phyloP scores from a whole-genome alignment of 2,113 vertebrate genomes.

The Aphelocoma coerulescens region DNA sequence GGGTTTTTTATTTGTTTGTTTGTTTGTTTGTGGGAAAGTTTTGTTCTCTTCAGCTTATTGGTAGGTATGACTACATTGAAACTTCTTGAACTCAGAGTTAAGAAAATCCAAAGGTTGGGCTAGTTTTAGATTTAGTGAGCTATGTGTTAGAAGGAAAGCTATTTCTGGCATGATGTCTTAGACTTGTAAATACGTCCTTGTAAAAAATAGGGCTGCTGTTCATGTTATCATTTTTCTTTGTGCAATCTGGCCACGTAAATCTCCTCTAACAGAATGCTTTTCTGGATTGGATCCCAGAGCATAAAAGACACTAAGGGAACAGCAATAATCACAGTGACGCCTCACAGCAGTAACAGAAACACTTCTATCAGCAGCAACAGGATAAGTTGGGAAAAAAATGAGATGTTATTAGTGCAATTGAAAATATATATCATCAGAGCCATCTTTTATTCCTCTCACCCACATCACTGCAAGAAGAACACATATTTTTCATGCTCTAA shows the following conservation, averaged over 20 bases:
- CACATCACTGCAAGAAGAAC: neutral
- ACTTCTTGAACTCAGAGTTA: neutral
- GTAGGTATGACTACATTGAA: neutral
- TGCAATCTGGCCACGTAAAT: slow-evolving; percentile 47
- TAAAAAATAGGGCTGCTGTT: slow-evolving; percentile 4
- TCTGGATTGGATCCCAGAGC: slow-evolving; percentile 59
- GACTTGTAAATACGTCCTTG: slow-evolving; percentile 26
- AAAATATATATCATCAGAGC: neutral
- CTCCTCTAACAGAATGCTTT: slow-evolving; percentile 35
- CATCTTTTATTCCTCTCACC: slow-evolving; percentile 10
- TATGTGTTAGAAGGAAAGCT: neutral
- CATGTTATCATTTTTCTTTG: slow-evolving; percentile 15
- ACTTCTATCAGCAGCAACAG: slow-evolving; percentile 16
- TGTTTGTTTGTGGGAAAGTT: neutral
- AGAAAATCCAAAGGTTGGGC: neutral
- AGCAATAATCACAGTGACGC: slow-evolving; percentile 16
- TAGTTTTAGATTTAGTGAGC: neutral
- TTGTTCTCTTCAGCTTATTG: neutral
- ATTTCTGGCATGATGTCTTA: neutral
- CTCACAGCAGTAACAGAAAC: slow-evolving; percentile 34
- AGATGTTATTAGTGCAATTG: slow-evolving; percentile 31
- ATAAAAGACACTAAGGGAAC: slow-evolving; percentile 43
- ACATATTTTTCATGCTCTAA: neutral
- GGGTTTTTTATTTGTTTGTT: neutral
- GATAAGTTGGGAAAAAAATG: slow-evolving; percentile 4